Conservation (phyloP, 2,113 vertebrate genomes). For the Eurypyga helias region DNA sequence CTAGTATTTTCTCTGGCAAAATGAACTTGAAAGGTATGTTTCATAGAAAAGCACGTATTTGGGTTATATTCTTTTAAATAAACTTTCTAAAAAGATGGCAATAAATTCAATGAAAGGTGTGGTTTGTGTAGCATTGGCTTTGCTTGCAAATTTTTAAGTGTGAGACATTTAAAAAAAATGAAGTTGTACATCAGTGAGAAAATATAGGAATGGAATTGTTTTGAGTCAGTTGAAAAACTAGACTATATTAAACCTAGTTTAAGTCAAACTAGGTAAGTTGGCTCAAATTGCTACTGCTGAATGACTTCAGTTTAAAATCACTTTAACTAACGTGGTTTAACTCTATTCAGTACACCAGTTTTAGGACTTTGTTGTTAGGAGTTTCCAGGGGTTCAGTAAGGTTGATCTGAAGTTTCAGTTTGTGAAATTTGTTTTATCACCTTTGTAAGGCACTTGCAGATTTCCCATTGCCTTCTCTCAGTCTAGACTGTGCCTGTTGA, state of each 20-base stretch:
- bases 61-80: slow-evolving; percentile 50
- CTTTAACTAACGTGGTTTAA: background rate
- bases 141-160: background rate
- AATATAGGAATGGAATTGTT: background rate
- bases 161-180: background rate
- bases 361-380: background rate
- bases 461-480: background rate
- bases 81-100: slow-evolving; percentile 29
- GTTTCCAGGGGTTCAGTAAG: background rate
- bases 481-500: background rate
- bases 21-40: slow-evolving; percentile 9
- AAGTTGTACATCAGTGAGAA: background rate
- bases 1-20: slow-evolving; percentile 58
- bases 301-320: background rate
- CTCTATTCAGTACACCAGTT: background rate
- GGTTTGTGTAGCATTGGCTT: slow-evolving; percentile 3
- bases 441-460: background rate
- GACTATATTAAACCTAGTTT: background rate
- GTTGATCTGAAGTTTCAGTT: background rate
- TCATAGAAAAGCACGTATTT: slow-evolving; percentile 52
- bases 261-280: background rate
- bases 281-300: background rate
- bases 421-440: background rate
- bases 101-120: slow-evolving; percentile 50
- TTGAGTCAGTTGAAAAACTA: background rate